Conservation (phyloP, 2,888 invertebrate genomes). For the Parnassius glacialis region DNA sequence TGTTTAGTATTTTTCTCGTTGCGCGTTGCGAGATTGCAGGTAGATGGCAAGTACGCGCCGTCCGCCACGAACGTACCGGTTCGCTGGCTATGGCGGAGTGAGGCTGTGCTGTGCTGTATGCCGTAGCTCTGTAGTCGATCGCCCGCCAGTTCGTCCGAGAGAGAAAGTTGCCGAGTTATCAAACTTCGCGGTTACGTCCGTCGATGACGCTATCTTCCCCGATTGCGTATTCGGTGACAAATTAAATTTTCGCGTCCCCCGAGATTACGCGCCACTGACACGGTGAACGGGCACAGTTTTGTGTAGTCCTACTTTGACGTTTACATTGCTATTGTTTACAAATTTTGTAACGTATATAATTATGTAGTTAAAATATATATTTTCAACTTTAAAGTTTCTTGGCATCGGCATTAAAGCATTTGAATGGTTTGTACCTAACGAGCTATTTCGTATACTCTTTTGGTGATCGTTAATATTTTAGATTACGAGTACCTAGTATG, state of each 20-base stretch:
- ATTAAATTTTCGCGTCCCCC: slow-evolving; percentile 31
- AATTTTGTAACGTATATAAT: neutral
- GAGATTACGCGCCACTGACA: slow-evolving; percentile 71
- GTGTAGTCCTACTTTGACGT: slow-evolving; percentile 55
- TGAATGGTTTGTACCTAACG: no score
- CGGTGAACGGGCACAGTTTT: slow-evolving; percentile 52
- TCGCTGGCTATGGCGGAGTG: slow-evolving; percentile 62
- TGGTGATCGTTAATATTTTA: no score
- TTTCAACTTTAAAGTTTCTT: no score
- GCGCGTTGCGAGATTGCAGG: slow-evolving; percentile 40
- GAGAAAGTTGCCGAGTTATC: slow-evolving; percentile 77
- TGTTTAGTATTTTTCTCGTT: slow-evolving; percentile 22
- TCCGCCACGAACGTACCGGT: slow-evolving; percentile 61
- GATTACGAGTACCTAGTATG: no score
- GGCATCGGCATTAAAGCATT: no score
- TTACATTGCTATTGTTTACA: slow-evolving; percentile 25
- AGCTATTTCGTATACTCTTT: no score
- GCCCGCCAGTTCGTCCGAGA: slow-evolving; percentile 43
- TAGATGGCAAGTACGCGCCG: slow-evolving; percentile 55
- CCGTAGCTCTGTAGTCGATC: slow-evolving; percentile 25
- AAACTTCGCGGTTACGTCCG: slow-evolving; percentile 76
- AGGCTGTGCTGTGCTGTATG: slow-evolving; percentile 54
- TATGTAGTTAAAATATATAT: no score
- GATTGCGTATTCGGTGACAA: slow-evolving; percentile 78
- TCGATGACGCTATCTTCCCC: slow-evolving; percentile 73